Base-by-base conservation (phyloP, 2,797 vertebrate species). In the Sciurus vulgaris region DNA sequence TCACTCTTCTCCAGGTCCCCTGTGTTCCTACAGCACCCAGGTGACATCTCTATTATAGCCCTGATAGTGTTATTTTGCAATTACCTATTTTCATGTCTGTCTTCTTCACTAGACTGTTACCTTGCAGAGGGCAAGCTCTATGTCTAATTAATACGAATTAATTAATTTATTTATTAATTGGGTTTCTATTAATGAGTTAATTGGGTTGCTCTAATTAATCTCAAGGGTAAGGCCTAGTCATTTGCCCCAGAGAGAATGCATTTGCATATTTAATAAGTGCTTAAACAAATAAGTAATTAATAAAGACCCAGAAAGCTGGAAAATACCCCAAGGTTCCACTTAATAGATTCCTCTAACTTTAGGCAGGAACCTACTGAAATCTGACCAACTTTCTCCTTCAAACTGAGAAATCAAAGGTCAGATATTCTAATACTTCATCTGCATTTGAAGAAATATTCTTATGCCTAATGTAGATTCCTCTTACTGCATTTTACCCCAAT, bases 111-210 rank as follows among this genome's bases (percentile, higher is more conserved):
- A 83, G 77, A 82, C 28, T 78, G 13, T 89, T 92, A 72, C 10
- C 41, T 89, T 79, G 51, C 77, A 94, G 76, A 69, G 22, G 82
- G 28, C 61, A 91, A 77, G 33, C 7, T 85, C 47, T 44, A 28
- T 73, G 63, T 96, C 84, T 92, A 73, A 73, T 88, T 91, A 65
- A 63, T 77, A 44, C 51, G 73, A 74, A 47, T 69, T 85, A 85
- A 63, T 73, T 67, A 86, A 77, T 54, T 95, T 84, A 78, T 82
- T 73, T 63, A 54, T 54, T 61, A 49, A 44, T 78, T 84, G 24
- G 59, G 59, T 61, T 26, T 61, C 59, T 61, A 24, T 61, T 26
- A 61, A 61, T 61, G 59, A 91, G 81, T 91, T 95, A 79, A 74
- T 61, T 22, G 56, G 33, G 33, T 77, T 86, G 61, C 20, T 69